phyloP scores from a whole-genome alignment of 1,140 invertebrate species.

The Drosophila melanogaster region Release_6_plus_ISO1_MT NT_033779.5:3521001-3521500 shows the following conservation, averaged over 20 bases:
- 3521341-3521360: too few species aligned
- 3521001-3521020: constrained; percentile 29
- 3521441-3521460: constrained; percentile 63
- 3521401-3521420: not conserved
- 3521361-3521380: constrained; percentile 31
- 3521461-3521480: constrained; percentile 65
- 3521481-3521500: constrained; percentile 61
- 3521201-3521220: constrained; percentile 8
- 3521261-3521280: constrained; percentile 63
- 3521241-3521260: constrained; percentile 33
- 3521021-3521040: constrained; percentile 68
- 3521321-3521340: too few species aligned
- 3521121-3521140: not conserved
- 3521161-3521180: constrained; percentile 8
- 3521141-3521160: constrained; percentile 1
- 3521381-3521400: constrained; percentile 16
- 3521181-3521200: constrained; percentile 26
- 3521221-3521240: constrained; percentile 18
- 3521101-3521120: not conserved
- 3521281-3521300: constrained; percentile 71
- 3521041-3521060: constrained; percentile 44
- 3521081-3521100: constrained; percentile 3
- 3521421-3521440: constrained; percentile 22
- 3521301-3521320: constrained; percentile 10
- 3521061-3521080: constrained; percentile 12